A percentile compares a stretch with the other conserved stretches of the same genome.
Evolutionary conservation across 2,888 invertebrate species (phyloP).

Genomic region (Pandemis cinnamomeana): DNA sequence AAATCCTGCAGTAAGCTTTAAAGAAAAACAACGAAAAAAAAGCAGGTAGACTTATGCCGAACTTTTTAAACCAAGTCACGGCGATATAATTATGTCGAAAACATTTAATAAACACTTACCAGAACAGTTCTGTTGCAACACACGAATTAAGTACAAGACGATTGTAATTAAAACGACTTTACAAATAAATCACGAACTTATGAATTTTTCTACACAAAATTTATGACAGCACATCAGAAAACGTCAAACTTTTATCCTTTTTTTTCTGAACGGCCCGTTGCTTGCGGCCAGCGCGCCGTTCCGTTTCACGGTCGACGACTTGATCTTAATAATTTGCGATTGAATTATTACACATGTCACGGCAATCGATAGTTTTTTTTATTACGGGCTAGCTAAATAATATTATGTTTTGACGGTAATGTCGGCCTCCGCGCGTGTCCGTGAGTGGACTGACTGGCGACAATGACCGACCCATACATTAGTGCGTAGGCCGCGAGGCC

Average conservation of each 20-base stretch:
- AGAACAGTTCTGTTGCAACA: constrained; percentile 29
- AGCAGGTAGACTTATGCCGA: constrained; percentile 40
- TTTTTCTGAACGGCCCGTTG: constrained; percentile 53
- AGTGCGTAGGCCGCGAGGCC: constrained; percentile 74
- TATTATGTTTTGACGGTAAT: constrained; percentile 37
- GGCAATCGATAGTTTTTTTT: constrained; percentile 26
- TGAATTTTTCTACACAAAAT: constrained; percentile 57
- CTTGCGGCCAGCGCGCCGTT: constrained; percentile 68
- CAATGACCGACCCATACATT: constrained; percentile 70
- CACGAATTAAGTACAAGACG: constrained; percentile 48
- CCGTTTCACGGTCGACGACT: constrained; percentile 72
- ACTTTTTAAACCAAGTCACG: constrained; percentile 40
- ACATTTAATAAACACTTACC: constrained; percentile 34
- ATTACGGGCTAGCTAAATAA: constrained; percentile 17
- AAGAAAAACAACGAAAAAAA: constrained; percentile 35
- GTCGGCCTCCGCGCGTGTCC: constrained; percentile 34
- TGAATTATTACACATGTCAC: constrained; percentile 29
- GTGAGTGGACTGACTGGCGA: constrained; percentile 50
- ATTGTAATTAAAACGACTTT: constrained; percentile 47
- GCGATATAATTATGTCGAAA: constrained; percentile 27
- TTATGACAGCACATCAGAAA: constrained; percentile 66
- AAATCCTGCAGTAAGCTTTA: neutral
- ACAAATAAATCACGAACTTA: constrained; percentile 47
- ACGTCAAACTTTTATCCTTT: constrained; percentile 73
- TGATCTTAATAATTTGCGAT: constrained; percentile 41